Evolutionary conservation across 2,888 invertebrate genomes (phyloP).

Genomic region (Choreutis nemorana): DNA sequence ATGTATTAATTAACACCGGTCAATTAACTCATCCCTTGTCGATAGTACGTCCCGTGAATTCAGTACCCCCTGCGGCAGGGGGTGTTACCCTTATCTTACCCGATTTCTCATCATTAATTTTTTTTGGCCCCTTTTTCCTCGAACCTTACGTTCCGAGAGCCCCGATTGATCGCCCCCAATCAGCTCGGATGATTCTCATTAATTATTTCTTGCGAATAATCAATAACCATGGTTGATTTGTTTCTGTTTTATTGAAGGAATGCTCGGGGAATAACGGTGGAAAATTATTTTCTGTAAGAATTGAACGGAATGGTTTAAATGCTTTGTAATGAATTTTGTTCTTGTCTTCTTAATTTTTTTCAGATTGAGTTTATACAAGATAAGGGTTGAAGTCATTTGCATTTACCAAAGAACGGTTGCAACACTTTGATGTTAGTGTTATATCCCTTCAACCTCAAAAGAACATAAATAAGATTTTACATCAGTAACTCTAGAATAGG

Average conservation of each 20-base stretch:
- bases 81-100: slow-evolving; percentile 31
- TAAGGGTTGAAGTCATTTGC: no score
- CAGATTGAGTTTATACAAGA: slow-evolving; percentile 13
- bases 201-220: slow-evolving; percentile 22
- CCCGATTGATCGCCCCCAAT: slow-evolving; percentile 47
- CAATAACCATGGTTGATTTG: slow-evolving; percentile 19
- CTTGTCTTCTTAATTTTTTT: slow-evolving; percentile 10
- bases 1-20: no score
- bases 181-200: slow-evolving; percentile 30
- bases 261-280: slow-evolving; percentile 4
- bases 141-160: slow-evolving; percentile 23
- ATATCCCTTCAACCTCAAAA: no score
- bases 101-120: slow-evolving; percentile 47
- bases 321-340: slow-evolving; percentile 1
- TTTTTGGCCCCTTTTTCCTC: slow-evolving; percentile 26
- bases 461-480: no score
- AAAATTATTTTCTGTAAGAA: slow-evolving; percentile 6
- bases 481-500: no score
- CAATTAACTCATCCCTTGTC: no score
- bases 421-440: no score
- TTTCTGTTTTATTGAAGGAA: slow-evolving; percentile 9
- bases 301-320: neutral
- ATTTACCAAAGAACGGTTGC: no score
- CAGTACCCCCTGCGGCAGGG: slow-evolving; percentile 22
- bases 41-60: slow-evolving; percentile 22